Conservation (phyloP, 2,888 invertebrate genomes). For the Prenolepis imparis region DNA sequence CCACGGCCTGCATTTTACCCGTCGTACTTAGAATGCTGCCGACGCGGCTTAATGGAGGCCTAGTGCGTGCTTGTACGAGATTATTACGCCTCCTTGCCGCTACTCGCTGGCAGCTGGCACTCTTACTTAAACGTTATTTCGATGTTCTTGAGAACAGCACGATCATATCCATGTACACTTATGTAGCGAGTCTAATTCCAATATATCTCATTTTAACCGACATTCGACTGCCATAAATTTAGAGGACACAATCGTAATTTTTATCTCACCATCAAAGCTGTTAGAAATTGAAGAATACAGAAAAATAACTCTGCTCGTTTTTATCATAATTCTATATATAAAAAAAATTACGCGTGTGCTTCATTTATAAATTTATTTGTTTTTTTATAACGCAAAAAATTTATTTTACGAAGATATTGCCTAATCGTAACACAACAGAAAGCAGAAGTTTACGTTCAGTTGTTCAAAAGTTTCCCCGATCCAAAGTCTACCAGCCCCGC, state of each 20-base stretch:
- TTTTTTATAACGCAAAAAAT: not conserved
- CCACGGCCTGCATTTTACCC: constrained; percentile 59
- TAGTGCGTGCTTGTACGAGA: constrained; percentile 69
- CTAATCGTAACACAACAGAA: not conserved
- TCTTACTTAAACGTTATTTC: constrained; percentile 62
- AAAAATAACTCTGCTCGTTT: not conserved
- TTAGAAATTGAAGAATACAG: not conserved
- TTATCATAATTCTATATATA: not conserved
- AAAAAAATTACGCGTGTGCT: not conserved
- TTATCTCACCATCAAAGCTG: not conserved
- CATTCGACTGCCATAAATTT: constrained; percentile 31
- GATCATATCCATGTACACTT: constrained; percentile 39
- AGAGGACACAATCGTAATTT: constrained; percentile 17
- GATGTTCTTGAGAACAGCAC: constrained; percentile 48
- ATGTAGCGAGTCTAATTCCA: constrained; percentile 42
- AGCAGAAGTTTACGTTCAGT: constrained; percentile 29
- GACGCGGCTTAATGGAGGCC: constrained; percentile 68
- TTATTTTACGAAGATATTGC: constrained; percentile 11
- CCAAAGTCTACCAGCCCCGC: constrained; percentile 56
- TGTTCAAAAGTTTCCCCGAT: constrained; percentile 52
- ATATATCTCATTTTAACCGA: constrained; percentile 50
- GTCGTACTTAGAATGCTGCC: constrained; percentile 60
- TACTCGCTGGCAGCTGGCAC: constrained; percentile 53
- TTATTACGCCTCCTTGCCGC: constrained; percentile 63
- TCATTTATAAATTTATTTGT: not conserved